Evolutionary conservation across 2,888 invertebrate species (phyloP).

Genomic region (Napeogenes inachia): DNA sequence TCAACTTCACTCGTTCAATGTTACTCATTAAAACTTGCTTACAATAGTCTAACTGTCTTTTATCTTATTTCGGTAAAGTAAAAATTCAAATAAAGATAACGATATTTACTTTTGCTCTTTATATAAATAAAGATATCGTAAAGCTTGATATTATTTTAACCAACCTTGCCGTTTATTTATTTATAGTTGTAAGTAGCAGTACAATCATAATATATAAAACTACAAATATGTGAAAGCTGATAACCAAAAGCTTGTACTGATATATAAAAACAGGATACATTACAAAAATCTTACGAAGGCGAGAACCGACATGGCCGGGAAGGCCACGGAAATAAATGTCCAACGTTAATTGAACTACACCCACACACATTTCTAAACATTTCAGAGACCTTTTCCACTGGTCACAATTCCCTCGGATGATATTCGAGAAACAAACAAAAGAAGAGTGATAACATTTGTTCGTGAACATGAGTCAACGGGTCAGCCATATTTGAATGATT

Average conservation of each 20-base stretch:
- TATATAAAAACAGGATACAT: slow-evolving; percentile 31
- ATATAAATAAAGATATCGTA: neutral
- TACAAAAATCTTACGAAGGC: slow-evolving; percentile 34
- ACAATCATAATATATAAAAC: neutral
- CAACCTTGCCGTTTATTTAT: neutral
- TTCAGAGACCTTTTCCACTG: slow-evolving; percentile 39
- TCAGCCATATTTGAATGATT: slow-evolving; percentile 43
- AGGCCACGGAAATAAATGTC: slow-evolving; percentile 48
- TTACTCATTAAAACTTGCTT: neutral
- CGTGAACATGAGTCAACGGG: slow-evolving; percentile 66
- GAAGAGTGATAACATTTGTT: slow-evolving; percentile 74
- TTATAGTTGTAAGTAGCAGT: neutral
- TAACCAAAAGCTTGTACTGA: slow-evolving; percentile 3
- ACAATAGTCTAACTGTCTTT: neutral
- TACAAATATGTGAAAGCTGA: slow-evolving; percentile 5
- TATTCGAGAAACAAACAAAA: slow-evolving; percentile 73
- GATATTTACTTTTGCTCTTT: neutral
- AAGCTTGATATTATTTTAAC: too few relatives aligned
- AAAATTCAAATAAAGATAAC: neutral
- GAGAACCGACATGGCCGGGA: slow-evolving; percentile 36
- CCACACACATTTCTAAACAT: slow-evolving; percentile 25
- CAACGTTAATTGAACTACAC: slow-evolving; percentile 39
- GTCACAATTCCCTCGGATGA: slow-evolving; percentile 52
- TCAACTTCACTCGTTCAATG: neutral
- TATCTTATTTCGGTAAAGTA: neutral